Conservation (phyloP, 1,140 invertebrate species). For the Venustaconcha ellipsiformis region DNA sequence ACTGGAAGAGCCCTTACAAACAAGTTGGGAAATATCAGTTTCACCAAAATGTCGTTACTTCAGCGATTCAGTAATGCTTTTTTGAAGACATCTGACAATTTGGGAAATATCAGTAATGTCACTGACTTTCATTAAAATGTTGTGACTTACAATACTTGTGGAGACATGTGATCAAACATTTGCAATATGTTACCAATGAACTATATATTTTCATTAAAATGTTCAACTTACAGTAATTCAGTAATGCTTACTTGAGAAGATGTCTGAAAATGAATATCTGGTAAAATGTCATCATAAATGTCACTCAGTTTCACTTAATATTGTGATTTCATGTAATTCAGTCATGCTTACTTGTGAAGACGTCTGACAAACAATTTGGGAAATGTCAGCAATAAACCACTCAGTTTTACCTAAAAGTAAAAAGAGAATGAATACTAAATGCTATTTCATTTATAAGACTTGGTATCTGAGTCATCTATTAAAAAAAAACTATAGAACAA, state of each 20-base stretch:
- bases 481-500: too few species aligned
- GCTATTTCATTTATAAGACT: too few species aligned
- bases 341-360: constrained; percentile 51
- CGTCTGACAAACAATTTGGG: constrained; percentile 58
- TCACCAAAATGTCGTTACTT: not conserved
- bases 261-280: too few species aligned
- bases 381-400: constrained; percentile 53
- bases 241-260: too few species aligned
- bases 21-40: not conserved
- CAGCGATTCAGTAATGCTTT: constrained; percentile 21
- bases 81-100: constrained; percentile 58
- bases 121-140: not conserved
- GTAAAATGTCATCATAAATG: too few species aligned
- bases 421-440: not conserved
- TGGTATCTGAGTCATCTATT: too few species aligned
- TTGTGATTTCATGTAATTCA: not conserved
- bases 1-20: too few species aligned
- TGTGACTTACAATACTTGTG: constrained; percentile 46
- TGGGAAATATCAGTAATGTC: constrained; percentile 53
- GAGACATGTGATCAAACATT: constrained; percentile 54
- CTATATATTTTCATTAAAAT: not conserved
- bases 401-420: constrained; percentile 55
- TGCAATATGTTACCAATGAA: constrained; percentile 55
- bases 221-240: too few species aligned
- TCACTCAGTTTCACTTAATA: not conserved